Base-by-base conservation (phyloP, 2,797 vertebrate genomes). In the Okamejei kenojei region DNA sequence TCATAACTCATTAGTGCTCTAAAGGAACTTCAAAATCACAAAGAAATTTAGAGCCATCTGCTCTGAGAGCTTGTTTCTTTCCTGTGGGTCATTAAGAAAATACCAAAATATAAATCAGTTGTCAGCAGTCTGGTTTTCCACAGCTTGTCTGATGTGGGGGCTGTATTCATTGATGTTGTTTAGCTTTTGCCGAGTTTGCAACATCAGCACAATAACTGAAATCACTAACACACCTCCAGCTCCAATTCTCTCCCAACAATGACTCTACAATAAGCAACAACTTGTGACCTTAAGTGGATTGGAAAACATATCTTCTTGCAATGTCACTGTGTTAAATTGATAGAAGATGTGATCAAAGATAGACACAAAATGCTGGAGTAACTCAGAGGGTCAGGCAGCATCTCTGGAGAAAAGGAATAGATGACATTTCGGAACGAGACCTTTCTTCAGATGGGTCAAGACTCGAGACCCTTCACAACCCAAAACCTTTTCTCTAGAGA, bases 1-100 rank as follows among this genome's bases (percentile, higher is more conserved):
- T 88, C 68, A 63, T 1, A 32, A 19, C 84, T 19, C 61, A 88
- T 68, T 54, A 92, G 29, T 74, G 45, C 38, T n/a, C 23, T 76
- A 17, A 15, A 7, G 35, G 54, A 54, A 91, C 71, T 91, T 32
- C 11, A 74, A 91, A 29, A 45, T 54, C 38, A 91, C 6, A 74
- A 21, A 74, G 35, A 92, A 92, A 92, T 92, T 74, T 74, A 92
- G 84, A 17, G n/a, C 84, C 84, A 88, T 17, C 61, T 88, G 84
- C 84, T 88, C 61, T n/a, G 54, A 68, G 84, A 68, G 61, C 65
- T 29, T 68, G n/a, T 15, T 88, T 88, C 63, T 68, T 19, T 15
- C 82, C 84, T 23, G 84, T 35, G 29, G 84, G 29, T 88, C 63
- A 63, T 88, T 32, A 88, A 88, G 84, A 65, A 68, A 88, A 35